Conservation (phyloP, 2,888 invertebrate genomes). For the Drosophila rellima region DNA sequence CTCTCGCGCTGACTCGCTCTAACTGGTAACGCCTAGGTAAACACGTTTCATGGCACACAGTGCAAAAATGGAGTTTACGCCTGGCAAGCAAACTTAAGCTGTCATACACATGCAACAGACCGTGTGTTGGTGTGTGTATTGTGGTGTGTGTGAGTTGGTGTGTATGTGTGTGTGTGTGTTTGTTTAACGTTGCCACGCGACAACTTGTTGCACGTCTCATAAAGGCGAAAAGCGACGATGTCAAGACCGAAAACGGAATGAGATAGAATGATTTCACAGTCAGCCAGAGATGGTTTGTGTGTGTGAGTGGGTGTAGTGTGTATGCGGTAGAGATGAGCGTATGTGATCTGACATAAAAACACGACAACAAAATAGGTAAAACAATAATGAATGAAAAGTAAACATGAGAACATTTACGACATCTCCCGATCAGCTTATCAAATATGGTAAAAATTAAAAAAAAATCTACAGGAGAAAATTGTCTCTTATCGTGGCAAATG, state of each 20-base stretch:
- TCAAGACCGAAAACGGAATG: conserved; percentile 18
- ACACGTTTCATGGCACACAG: conserved; percentile 48
- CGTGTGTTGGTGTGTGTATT: conserved; percentile 42
- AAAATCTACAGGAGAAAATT: too few relatives aligned
- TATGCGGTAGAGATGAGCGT: neutral
- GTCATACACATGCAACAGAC: conserved; percentile 57
- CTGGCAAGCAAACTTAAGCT: conserved; percentile 74
- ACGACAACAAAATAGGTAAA: too few relatives aligned
- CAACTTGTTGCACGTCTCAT: conserved; percentile 76
- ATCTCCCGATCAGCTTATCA: too few relatives aligned
- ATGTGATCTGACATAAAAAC: too few relatives aligned
- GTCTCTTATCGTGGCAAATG: too few relatives aligned
- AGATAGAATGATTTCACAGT: conserved; percentile 3
- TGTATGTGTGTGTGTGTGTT: conserved; percentile 52
- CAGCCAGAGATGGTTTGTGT: neutral
- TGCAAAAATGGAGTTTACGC: conserved; percentile 76
- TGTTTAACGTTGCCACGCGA: conserved; percentile 69
- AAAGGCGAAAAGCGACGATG: conserved; percentile 31
- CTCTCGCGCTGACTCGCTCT: conserved; percentile 5
- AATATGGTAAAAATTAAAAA: too few relatives aligned
- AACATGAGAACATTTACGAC: too few relatives aligned
- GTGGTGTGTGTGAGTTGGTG: conserved; percentile 21
- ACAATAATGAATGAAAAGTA: too few relatives aligned
- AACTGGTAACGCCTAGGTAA: conserved; percentile 47
- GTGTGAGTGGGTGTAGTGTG: conserved; percentile 3